phyloP scores from a whole-genome alignment of 2,888 invertebrate genomes.

The Allolobophora icterica region DNA sequence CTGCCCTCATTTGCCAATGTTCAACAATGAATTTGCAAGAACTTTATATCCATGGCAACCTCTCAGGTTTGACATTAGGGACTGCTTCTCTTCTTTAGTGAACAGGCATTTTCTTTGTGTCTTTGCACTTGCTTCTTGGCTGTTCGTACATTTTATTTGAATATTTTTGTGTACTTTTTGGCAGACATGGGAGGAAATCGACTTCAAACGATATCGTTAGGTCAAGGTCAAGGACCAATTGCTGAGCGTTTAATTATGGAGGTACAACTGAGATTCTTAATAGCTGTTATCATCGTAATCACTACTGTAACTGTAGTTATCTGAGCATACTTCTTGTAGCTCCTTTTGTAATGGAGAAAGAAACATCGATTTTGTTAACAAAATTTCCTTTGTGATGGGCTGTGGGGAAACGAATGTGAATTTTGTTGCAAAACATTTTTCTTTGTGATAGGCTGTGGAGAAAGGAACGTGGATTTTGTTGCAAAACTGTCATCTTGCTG shows the following conservation, averaged over 20 bases:
- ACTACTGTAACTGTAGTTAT: neutral
- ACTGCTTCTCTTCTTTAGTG: neutral
- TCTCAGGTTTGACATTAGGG: neutral
- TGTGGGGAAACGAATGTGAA: neutral
- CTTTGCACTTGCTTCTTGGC: neutral
- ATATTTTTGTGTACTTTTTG: neutral
- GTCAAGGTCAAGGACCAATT: constrained; percentile 66
- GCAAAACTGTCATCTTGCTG: constrained; percentile 65
- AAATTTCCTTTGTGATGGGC: too few relatives aligned
- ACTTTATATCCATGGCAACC: neutral
- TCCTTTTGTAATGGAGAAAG: too few relatives aligned
- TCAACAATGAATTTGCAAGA: too few relatives aligned
- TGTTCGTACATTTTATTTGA: neutral
- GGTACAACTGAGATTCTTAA: constrained; percentile 47
- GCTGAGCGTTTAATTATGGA: constrained; percentile 62
- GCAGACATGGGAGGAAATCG: constrained; percentile 52
- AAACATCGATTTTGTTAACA: too few relatives aligned
- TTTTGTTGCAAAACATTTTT: neutral
- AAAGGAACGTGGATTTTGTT: constrained; percentile 64
- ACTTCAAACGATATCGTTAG: constrained; percentile 63
- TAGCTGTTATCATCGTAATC: neutral
- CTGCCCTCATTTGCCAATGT: too few relatives aligned
- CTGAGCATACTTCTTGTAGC: too few relatives aligned
- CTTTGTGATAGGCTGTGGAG: constrained; percentile 54
- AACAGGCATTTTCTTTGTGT: neutral